phyloP scores from a whole-genome alignment of 2,113 vertebrate genomes.

The Aldabrachelys gigantea region DNA sequence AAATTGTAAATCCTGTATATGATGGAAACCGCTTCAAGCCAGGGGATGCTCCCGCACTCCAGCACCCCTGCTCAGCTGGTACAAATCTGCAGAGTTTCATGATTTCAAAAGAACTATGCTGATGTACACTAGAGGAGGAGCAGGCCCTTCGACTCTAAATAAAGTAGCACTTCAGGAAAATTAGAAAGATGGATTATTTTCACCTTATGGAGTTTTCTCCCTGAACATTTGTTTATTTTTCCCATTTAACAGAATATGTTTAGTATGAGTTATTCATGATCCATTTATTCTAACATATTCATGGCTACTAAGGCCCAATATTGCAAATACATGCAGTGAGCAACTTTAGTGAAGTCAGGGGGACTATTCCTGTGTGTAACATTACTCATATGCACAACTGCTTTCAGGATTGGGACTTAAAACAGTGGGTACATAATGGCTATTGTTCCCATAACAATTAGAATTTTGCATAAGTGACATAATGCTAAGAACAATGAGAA shows the following conservation, averaged over 20 bases:
- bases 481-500: background rate
- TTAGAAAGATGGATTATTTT: background rate
- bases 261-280: fast-evolving
- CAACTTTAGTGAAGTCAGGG: background rate
- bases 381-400: fast-evolving
- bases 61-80: background rate
- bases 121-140: background rate
- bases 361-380: background rate
- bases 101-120: background rate
- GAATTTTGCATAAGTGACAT: background rate
- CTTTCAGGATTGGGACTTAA: background rate
- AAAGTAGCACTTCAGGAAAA: fast-evolving
- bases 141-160: background rate
- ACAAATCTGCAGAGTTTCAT: background rate
- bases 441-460: background rate
- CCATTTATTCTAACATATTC: fast-evolving
- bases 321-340: background rate
- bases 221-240: background rate
- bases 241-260: background rate
- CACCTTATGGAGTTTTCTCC: background rate
- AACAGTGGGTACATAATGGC: background rate
- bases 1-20: too few species aligned
- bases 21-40: too few species aligned
- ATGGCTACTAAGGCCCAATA: background rate
- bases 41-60: too few species aligned